phyloP scores from a whole-genome alignment of 2,888 invertebrate genomes.

The Epinotia demarniana region DNA sequence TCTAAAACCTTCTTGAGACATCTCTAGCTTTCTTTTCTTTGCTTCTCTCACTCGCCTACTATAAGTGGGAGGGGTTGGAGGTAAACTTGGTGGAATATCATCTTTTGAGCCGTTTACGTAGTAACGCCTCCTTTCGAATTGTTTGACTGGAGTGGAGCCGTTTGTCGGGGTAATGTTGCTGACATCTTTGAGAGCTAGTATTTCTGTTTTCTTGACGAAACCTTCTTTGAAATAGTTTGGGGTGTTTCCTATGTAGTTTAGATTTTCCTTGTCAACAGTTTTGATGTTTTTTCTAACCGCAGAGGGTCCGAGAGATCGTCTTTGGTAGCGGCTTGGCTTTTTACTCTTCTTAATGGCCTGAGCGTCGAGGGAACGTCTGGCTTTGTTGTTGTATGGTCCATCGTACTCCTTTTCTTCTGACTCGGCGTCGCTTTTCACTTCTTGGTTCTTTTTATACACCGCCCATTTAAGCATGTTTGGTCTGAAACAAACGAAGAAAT shows the following conservation, averaged over 20 bases:
- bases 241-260: constrained; percentile 82
- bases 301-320: constrained; percentile 72
- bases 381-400: constrained; percentile 59
- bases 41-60: constrained; percentile 79
- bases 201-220: constrained; percentile 82
- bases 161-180: constrained; percentile 86
- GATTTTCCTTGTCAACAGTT: constrained; percentile 77
- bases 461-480: constrained; percentile 87
- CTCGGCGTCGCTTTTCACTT: constrained; percentile 58
- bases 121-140: constrained; percentile 66
- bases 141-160: constrained; percentile 70
- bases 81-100: constrained; percentile 70
- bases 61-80: constrained; percentile 75
- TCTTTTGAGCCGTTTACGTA: constrained; percentile 66
- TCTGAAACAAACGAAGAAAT: constrained; percentile 62
- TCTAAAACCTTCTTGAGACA: constrained; percentile 70
- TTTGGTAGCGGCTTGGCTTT: constrained; percentile 79
- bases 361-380: constrained; percentile 73
- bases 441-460: constrained; percentile 80
- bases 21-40: constrained; percentile 79
- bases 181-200: constrained; percentile 82
- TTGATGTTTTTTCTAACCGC: constrained; percentile 70
- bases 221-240: constrained; percentile 86
- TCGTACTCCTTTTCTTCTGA: constrained; percentile 57
- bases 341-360: constrained; percentile 75